These are phyloP conservation scores for Turnix velox DNA, from an alignment of 2,113 vertebrate genomes.

Conservation along the genomic window DNA sequence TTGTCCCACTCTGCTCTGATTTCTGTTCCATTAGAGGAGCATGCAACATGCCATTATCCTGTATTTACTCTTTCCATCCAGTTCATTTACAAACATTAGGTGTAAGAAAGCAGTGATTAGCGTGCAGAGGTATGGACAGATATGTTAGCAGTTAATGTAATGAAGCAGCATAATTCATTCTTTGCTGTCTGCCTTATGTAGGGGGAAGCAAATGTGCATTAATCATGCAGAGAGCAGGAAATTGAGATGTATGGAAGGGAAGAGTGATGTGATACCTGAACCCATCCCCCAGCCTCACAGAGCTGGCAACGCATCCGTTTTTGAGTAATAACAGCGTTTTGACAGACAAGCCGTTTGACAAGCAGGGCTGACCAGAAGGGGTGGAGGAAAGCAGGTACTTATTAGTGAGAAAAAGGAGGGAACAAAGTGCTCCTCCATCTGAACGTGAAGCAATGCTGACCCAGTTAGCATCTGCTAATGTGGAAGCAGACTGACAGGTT, in stretches of 20 bases:
- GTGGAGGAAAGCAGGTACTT: conserved; percentile 9
- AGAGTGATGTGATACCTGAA: conserved; percentile 46
- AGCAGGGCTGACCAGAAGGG: conserved; percentile 48
- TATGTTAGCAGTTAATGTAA: conserved; percentile 50
- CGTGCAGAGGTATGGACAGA: conserved; percentile 35
- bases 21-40: conserved; percentile 21
- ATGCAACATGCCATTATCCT: conserved; percentile 37
- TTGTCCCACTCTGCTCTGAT: conserved; percentile 25
- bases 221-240: conserved; percentile 65
- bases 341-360: conserved; percentile 45
- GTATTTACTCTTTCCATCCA: conserved; percentile 52
- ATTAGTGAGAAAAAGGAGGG: conserved; percentile 20
- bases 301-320: conserved; percentile 41
- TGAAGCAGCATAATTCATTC: conserved; percentile 62
- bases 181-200: conserved; percentile 55
- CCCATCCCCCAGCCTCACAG: conserved; percentile 20
- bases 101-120: conserved; percentile 27
- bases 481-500: neutral
- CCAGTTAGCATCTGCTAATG: neutral
- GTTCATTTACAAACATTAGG: conserved; percentile 53
- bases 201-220: conserved; percentile 55
- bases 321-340: conserved; percentile 38
- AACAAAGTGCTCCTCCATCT: neutral
- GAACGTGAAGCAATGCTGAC: neutral
- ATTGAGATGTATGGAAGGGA: conserved; percentile 62